Evolutionary conservation across 2,888 invertebrate genomes (phyloP).

Genomic region (Idaea aversata): DNA sequence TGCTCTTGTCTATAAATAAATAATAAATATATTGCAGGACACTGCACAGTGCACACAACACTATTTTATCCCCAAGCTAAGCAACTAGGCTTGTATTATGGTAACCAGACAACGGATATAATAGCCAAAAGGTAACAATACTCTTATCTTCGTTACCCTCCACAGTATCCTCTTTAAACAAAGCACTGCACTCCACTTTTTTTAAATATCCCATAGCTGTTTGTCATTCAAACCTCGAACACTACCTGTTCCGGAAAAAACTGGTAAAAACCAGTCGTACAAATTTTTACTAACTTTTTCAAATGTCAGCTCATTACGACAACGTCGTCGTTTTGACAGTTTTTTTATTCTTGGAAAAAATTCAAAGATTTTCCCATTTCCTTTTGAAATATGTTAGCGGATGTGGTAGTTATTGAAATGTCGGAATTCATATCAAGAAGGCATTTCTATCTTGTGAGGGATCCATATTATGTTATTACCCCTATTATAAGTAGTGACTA

Average conservation of each 20-base stretch:
- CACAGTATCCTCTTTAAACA: too few species aligned
- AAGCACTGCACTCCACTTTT: not conserved
- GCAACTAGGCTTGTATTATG: too few species aligned
- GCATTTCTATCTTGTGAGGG: not conserved
- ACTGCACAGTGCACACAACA: too few species aligned
- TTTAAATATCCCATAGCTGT: constrained; percentile 28
- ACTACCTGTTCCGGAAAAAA: constrained; percentile 26
- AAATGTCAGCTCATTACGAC: constrained; percentile 18
- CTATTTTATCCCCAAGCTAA: not conserved
- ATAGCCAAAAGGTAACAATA: too few species aligned
- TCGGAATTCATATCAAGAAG: constrained; percentile 22
- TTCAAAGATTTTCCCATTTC: constrained; percentile 17
- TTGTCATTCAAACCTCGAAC: constrained; percentile 36
- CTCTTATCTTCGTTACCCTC: too few species aligned
- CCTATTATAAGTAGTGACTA: too few species aligned
- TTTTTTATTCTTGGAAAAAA: constrained; percentile 16
- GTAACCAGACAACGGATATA: too few species aligned
- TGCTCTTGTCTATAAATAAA: too few species aligned
- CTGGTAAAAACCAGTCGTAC: constrained; percentile 32
- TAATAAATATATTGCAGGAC: too few species aligned
- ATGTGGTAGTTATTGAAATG: constrained; percentile 19
- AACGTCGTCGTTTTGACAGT: constrained; percentile 8
- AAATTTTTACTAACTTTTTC: constrained; percentile 31
- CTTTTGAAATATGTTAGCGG: constrained; percentile 17
- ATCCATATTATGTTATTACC: too few species aligned